A percentile compares a stretch with the other conserved stretches of the same genome.
These are phyloP conservation scores for Nipponia nippon DNA, from an alignment of 2,113 vertebrate species.

Conservation along the genomic window DNA sequence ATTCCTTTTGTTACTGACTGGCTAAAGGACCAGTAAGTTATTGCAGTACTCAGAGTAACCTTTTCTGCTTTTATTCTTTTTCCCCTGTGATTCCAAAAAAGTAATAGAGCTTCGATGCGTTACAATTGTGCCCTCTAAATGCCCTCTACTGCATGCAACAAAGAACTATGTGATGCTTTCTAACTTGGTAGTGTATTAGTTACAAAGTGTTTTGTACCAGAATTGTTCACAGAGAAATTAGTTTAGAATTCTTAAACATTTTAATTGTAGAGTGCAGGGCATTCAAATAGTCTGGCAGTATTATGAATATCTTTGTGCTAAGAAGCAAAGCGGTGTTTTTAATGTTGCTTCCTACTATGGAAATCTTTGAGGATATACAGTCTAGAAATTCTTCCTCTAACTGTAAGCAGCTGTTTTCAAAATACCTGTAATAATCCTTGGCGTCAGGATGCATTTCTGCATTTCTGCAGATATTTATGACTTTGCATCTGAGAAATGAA, in stretches of 20 bases:
- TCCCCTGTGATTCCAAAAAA: not conserved
- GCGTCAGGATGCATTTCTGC: not conserved
- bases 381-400: not conserved
- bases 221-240: not conserved
- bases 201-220: not conserved
- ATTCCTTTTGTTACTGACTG: constrained; percentile 88
- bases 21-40: constrained; percentile 85
- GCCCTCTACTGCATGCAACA: not conserved
- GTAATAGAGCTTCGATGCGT: not conserved
- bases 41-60: not conserved
- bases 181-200: not conserved
- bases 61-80: not conserved
- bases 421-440: not conserved
- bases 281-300: not conserved
- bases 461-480: not conserved
- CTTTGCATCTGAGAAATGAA: not conserved
- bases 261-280: not conserved
- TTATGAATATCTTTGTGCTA: not conserved
- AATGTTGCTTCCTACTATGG: not conserved
- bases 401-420: not conserved
- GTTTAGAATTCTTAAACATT: not conserved
- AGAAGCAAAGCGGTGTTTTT: not conserved
- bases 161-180: not conserved
- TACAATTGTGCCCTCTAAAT: not conserved
- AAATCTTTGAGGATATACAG: not conserved